phyloP scores from a whole-genome alignment of 2,797 vertebrate species.

The Micropoecilia bifurca region DNA sequence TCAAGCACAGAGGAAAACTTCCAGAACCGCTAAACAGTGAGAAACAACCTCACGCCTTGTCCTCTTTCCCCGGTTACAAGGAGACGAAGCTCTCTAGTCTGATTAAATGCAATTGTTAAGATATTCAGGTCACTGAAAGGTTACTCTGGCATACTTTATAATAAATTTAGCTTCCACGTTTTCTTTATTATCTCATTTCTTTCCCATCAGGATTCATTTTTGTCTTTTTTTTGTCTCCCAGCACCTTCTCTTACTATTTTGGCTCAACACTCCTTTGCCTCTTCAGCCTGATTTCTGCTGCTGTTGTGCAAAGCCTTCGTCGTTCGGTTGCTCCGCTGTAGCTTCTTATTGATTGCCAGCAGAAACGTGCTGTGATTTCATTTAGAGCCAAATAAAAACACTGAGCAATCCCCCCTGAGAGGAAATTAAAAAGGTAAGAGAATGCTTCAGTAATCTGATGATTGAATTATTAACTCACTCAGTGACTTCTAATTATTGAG shows the following conservation, averaged over 20 bases:
- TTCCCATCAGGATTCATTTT: background rate
- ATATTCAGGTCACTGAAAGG: constrained; percentile 62
- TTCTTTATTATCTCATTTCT: constrained; percentile 8
- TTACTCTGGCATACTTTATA: constrained; percentile 44
- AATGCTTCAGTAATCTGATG: constrained; percentile 42
- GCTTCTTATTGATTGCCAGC: constrained; percentile 21
- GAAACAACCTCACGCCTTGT: constrained; percentile 39
- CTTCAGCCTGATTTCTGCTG: background rate
- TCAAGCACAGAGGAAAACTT: background rate
- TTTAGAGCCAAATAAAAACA: constrained; percentile 23
- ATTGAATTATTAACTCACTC: constrained; percentile 52
- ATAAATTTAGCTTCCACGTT: constrained; percentile 24
- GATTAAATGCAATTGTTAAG: constrained; percentile 32
- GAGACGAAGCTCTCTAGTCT: constrained; percentile 51
- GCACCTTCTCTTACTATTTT: background rate
- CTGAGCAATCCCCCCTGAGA: constrained; percentile 31
- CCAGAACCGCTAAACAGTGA: constrained; percentile 3
- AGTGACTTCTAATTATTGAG: constrained; percentile 49
- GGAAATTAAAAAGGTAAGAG: constrained; percentile 32
- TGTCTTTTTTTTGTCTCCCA: background rate
- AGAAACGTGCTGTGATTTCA: constrained; percentile 10
- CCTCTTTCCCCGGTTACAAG: constrained; percentile 25
- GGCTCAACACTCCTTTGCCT: background rate
- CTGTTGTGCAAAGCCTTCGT: constrained; percentile 22
- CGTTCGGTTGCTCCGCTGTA: constrained; percentile 13